Percentiles rank a stretch among this genome's conserved stretches.
Conservation (phyloP, 1,140 invertebrate genomes). For the Halesus radiatus region DNA sequence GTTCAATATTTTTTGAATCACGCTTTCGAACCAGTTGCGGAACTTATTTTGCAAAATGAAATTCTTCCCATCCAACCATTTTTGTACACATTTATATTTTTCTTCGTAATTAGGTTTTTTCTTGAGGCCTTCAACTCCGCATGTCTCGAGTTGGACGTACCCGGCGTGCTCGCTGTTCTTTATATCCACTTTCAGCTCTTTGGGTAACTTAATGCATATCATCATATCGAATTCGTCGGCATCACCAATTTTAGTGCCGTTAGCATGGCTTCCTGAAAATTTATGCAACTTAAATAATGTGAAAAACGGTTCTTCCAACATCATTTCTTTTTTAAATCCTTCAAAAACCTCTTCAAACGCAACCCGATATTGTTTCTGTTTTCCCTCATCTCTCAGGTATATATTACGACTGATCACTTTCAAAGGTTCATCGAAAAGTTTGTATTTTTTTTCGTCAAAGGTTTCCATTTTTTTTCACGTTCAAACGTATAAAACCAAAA, state of each 20-base stretch:
- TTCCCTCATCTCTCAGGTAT: no score
- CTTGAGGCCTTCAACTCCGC: constrained; percentile 1
- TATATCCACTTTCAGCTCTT: background rate
- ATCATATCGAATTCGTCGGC: constrained; percentile 32
- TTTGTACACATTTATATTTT: constrained; percentile 11
- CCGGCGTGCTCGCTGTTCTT: background rate
- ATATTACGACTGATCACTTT: no score
- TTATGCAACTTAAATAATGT: background rate
- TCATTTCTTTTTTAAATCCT: constrained; percentile 1
- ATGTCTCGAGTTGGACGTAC: constrained; percentile 9
- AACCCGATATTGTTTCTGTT: no score
- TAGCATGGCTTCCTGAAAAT: constrained; percentile 12
- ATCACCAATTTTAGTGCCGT: background rate
- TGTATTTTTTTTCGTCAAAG: no score
- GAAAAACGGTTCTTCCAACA: background rate
- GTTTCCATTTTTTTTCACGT: no score
- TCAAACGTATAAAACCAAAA: no score
- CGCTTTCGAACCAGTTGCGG: constrained; percentile 25
- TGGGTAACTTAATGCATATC: constrained; percentile 5
- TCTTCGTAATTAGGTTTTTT: constrained; percentile 3
- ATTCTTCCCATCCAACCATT: constrained; percentile 11
- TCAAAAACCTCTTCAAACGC: background rate
- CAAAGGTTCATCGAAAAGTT: no score
- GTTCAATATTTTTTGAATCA: constrained; percentile 10
- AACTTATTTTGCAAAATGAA: constrained; percentile 22